Evolutionary conservation across 1,140 invertebrate genomes (phyloP), one percentile per base, ranked within the genome.

Genomic region (Drosophila athabasca): DNA sequence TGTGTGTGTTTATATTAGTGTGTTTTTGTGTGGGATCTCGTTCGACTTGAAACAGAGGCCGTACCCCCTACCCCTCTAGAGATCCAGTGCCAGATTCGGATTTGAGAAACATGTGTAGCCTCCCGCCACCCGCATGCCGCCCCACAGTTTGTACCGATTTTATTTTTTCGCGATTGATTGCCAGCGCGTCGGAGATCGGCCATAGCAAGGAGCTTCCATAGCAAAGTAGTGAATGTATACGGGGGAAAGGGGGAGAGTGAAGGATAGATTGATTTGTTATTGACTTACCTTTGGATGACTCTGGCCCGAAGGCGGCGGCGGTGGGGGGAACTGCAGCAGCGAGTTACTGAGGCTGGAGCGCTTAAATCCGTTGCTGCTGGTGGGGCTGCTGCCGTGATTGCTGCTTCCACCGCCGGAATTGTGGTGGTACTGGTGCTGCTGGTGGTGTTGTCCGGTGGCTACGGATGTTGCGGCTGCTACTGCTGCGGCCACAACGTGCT

Each of bases 21-120:
- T 24, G 17, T 55, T 44, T 41, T 44, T 71, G 57, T 49, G 54
- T 57, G 61, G 50, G 60, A 88, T 88, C 78, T 87, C 49, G 82
- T 88, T 87, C 62, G 70, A 87, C 82, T 87, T 87, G 82, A 87
- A 79, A 76, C 71, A 61, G 67, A 88, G 82, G 82, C 67, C 79
- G 70, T 73, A 61, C 17, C 46, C 46, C 22, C 46, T 19, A 6
- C 6, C 22, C 22, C 9, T 13, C 9, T 15, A 7, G 11, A 39
- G 11, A 13, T 39, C 8, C 35, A 39, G 35, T 39, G 35, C 35
- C 35, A 39, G 35, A 13, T 39, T 39, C 35, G 35, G 35, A 39
- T 39, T 39, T 39, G 11, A 39, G 35, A 13, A 39, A 13, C 35
- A 39, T 13, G 9, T 39, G 11, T 0, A 39, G 35, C 3, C 35